These are phyloP conservation scores for Eira barbara DNA, from an alignment of 2,113 vertebrate genomes.

Conservation along the genomic window DNA sequence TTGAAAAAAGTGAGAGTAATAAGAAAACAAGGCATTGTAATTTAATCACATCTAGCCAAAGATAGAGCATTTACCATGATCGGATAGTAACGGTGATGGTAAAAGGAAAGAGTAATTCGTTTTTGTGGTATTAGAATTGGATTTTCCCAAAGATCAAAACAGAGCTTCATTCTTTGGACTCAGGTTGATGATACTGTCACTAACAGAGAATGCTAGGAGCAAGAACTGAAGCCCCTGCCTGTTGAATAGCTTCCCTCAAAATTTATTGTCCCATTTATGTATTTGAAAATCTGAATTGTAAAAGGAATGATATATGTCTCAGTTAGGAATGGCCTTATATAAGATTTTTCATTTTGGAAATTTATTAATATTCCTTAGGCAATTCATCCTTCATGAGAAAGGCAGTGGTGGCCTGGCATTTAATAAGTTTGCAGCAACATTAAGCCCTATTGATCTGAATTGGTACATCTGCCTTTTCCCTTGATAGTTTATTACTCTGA, in stretches of 20 bases:
- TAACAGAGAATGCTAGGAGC: background rate
- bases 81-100: background rate
- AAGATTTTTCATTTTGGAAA: conserved; percentile 59
- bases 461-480: conserved; percentile 52
- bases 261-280: conserved; percentile 58
- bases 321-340: conserved; percentile 19
- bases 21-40: background rate
- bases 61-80: background rate
- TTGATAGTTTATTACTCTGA: conserved; percentile 48
- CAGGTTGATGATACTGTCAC: background rate
- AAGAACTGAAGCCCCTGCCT: background rate
- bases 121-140: conserved; percentile 15
- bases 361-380: conserved; percentile 57
- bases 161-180: background rate
- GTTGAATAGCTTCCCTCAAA: conserved; percentile 40
- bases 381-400: conserved; percentile 29
- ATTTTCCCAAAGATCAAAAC: conserved; percentile 27
- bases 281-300: conserved; percentile 60
- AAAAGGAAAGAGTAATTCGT: conserved; percentile 27
- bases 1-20: background rate
- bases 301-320: conserved; percentile 51
- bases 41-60: conserved; percentile 5
- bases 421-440: conserved; percentile 44
- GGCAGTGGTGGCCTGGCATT: background rate
- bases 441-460: conserved; percentile 61